Conservation (phyloP, 2,888 invertebrate species). For the Caenorhabditis zanzibari region DNA sequence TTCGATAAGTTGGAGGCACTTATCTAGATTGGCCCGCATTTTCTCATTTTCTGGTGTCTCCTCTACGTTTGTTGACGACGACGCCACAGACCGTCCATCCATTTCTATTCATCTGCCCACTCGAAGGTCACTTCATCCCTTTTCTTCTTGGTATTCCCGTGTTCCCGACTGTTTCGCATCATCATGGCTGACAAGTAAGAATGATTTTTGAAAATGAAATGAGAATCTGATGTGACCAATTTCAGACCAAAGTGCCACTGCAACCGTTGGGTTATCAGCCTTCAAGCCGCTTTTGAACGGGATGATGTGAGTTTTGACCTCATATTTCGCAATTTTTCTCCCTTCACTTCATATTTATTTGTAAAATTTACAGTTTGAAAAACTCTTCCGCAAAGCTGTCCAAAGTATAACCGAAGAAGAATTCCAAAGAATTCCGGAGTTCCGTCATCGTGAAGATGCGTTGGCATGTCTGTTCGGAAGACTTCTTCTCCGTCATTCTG, state of each 20-base stretch:
- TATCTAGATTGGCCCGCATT: constrained; percentile 62
- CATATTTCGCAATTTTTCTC: background rate
- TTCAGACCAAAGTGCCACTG: constrained; percentile 72
- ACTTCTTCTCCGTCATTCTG: constrained; percentile 79
- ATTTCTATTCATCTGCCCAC: background rate
- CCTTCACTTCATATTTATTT: background rate
- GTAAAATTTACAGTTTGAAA: constrained; percentile 76
- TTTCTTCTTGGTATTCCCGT: background rate
- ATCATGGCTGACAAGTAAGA: constrained; percentile 41
- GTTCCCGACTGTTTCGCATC: background rate
- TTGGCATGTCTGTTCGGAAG: constrained; percentile 80
- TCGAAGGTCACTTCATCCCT: constrained; percentile 27
- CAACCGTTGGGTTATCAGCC: constrained; percentile 81
- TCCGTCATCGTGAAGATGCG: constrained; percentile 81
- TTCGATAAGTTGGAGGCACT: constrained; percentile 39
- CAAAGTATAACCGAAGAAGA: constrained; percentile 82
- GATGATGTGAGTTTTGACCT: constrained; percentile 73
- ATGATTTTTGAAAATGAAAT: background rate
- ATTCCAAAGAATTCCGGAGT: constrained; percentile 76
- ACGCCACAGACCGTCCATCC: constrained; percentile 11
- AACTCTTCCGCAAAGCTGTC: constrained; percentile 79
- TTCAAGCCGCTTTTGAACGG: constrained; percentile 76
- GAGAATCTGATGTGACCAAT: background rate
- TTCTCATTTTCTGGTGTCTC: constrained; percentile 39
- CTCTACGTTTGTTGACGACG: background rate